phyloP scores from a whole-genome alignment of 53 echinoderm and acorn worm genomes.

The Arbacia lixula region DNA sequence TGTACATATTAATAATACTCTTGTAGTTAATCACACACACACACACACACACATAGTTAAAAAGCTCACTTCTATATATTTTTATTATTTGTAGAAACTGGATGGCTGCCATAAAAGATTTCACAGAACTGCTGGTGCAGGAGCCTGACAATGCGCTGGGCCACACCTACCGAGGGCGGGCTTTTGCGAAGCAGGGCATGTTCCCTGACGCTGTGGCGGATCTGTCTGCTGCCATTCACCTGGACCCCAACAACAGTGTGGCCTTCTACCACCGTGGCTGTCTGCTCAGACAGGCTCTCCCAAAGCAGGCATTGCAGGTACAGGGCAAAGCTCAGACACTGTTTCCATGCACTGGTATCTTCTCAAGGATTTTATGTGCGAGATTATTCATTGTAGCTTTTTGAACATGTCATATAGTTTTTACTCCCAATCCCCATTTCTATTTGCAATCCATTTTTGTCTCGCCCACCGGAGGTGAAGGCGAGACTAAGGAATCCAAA shows the following conservation, averaged over 20 bases:
- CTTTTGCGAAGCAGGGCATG: constrained; percentile 92
- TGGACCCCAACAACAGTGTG: constrained; percentile 84
- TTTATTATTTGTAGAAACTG: constrained; percentile 82
- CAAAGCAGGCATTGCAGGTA: constrained; percentile 83
- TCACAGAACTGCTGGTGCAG: constrained; percentile 84
- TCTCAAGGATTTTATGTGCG: no score
- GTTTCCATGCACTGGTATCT: no score
- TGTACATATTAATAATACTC: no score
- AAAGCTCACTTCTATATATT: no score
- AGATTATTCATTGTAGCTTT: no score
- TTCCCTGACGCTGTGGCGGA: constrained; percentile 88
- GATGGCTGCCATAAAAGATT: constrained; percentile 95
- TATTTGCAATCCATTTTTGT: no score
- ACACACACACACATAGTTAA: no score
- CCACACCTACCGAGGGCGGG: constrained; percentile 88
- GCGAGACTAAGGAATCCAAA: no score
- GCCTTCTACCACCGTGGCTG: constrained; percentile 93
- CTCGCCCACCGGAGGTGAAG: no score
- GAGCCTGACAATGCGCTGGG: constrained; percentile 96
- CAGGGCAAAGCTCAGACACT: neutral
- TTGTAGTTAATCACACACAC: no score
- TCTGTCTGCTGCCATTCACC: constrained; percentile 91
- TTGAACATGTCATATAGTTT: no score
- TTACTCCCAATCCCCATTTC: no score
- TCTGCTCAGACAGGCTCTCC: constrained; percentile 86